Percentiles rank a stretch among this genome's conserved stretches.
Evolutionary conservation across 2,888 invertebrate species (phyloP).

Genomic region (Dryomyza anilis): DNA sequence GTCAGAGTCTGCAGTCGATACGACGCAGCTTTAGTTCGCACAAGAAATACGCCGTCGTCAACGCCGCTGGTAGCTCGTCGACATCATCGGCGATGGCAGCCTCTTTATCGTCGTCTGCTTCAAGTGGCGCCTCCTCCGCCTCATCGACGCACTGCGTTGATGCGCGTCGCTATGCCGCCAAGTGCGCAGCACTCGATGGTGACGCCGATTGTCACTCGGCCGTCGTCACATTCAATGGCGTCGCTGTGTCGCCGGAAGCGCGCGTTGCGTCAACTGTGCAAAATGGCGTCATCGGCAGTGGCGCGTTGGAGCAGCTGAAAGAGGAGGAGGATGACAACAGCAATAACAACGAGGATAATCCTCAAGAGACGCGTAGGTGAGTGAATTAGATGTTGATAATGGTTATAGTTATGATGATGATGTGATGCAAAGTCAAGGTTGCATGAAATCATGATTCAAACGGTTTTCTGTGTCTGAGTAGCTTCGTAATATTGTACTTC

Average conservation of each 20-base stretch:
- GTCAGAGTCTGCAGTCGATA: conserved; percentile 53
- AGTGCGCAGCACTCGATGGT: not conserved
- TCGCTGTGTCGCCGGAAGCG: not conserved
- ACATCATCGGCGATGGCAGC: not conserved
- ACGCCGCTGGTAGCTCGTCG: not conserved
- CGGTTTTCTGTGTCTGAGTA: too few species aligned
- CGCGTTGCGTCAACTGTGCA: too few species aligned
- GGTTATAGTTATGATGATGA: too few species aligned
- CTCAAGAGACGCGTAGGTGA: not conserved
- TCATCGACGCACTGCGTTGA: not conserved
- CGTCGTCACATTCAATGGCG: not conserved
- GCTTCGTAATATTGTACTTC: too few species aligned
- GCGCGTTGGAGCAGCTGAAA: too few species aligned
- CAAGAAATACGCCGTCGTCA: conserved; percentile 36
- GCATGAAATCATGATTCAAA: too few species aligned
- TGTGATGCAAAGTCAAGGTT: too few species aligned
- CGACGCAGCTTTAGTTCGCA: conserved; percentile 49
- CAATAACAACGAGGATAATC: not conserved
- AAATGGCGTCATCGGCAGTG: not conserved
- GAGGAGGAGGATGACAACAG: not conserved
- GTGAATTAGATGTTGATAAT: too few species aligned
- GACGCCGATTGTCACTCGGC: not conserved
- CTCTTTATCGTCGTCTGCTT: not conserved
- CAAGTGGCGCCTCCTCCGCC: not conserved
- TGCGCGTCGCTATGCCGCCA: not conserved